Base-by-base conservation (phyloP, 2,797 vertebrate species). In the Zalophus californianus region DNA sequence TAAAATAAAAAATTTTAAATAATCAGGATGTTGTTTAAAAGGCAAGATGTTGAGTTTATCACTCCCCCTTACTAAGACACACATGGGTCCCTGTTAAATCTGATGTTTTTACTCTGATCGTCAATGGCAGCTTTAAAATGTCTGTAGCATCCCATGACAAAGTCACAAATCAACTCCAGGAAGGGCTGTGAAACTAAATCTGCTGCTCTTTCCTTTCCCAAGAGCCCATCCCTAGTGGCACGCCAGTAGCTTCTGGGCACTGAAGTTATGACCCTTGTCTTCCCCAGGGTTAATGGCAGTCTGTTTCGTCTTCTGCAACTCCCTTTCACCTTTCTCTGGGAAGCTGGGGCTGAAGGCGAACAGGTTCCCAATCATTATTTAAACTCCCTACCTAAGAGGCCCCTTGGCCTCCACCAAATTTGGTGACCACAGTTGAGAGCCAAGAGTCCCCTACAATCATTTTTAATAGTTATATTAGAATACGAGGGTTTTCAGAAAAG, bases 11-110 rank as follows among this genome's bases (percentile, higher is more conserved):
- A 89, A n/a, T 66, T 95, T 90, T 38, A 88, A 92, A 93, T 96
- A 82, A 98, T 78, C 70, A 11, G 66, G 56, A 80, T 94, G 82
- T 68, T 96, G 44, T 95, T 95, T 96, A 86, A 97, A 95, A 95
- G 52, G 54, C 32, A 94, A 96, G 92, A 48, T 92, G 93, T 90
- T 91, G 70, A 70, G 90, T 97, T 95, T 91, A 78, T 93, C 89
- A 84, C n/a, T 64, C 58, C 11, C 54, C 25, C 29, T 90, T 93
- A 85, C 64, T 66, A 91, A 86, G 86, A 87, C 50, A 83, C 56
- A 86, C 44, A 86, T 78, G 1, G 12, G 54, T 80, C 68, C 48
- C 72, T 41, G 12, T 77, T 96, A 92, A 50, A 66, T 50, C 75
- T 48, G 52, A 80, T 4, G 0, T 72, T 95, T 96, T 86, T 25